These are phyloP conservation scores for Euwallacea similis DNA, from an alignment of 1,140 invertebrate species.

Conservation along the genomic window DNA sequence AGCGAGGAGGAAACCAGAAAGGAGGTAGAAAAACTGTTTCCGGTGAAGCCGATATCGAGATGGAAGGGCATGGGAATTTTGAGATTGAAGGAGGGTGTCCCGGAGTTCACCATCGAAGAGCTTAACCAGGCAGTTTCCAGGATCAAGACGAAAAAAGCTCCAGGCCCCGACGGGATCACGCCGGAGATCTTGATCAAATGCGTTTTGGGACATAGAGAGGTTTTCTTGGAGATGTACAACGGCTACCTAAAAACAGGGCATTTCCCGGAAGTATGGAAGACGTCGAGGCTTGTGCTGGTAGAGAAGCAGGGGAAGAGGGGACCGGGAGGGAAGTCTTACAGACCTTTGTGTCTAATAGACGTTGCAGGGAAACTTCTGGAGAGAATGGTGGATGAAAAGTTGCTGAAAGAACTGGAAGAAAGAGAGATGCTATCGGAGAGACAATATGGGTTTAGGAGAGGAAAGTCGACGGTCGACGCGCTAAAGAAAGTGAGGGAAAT, in stretches of 20 bases:
- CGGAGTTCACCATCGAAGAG: background rate
- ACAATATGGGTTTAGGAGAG: background rate
- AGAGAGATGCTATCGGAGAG: background rate
- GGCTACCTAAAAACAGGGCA: background rate
- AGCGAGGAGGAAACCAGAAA: background rate
- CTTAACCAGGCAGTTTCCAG: background rate
- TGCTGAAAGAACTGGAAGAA: background rate
- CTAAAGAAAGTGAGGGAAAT: background rate
- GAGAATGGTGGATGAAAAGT: background rate
- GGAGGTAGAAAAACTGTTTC: background rate
- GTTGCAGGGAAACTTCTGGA: background rate
- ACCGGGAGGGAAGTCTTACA: background rate
- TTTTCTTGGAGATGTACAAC: background rate
- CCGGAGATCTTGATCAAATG: background rate
- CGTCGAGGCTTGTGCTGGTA: background rate
- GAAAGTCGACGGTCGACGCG: background rate
- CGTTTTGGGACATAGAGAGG: background rate
- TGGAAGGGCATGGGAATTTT: background rate
- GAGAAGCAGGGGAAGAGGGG: background rate
- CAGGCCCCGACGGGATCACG: background rate
- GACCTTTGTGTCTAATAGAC: constrained; percentile 2
- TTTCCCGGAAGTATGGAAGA: background rate
- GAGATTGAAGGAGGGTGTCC: background rate
- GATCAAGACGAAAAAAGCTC: background rate
- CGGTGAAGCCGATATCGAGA: too few relatives aligned